Base-by-base conservation (phyloP, 2,113 vertebrate genomes). In the Melanostigma gelatinosum region DNA sequence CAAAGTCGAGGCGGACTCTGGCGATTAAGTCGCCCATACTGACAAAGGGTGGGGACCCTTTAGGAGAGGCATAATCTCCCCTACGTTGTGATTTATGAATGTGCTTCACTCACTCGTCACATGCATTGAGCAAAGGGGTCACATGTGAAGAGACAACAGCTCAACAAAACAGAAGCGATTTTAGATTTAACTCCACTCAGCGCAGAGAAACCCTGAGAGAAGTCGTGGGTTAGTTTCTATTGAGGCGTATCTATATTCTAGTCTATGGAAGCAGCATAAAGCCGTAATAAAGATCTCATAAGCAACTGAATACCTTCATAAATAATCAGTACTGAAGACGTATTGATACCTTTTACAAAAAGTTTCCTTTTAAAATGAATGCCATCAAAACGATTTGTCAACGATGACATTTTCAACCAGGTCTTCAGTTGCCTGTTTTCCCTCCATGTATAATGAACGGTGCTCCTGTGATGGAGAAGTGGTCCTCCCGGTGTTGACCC, bases 1-100 rank as follows among this genome's bases (percentile, higher is more conserved):
- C 85, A 92, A 89, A 92, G 87, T 86, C 70, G 32, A 84, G 70
- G 60, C 65, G 88, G 72, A 79, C 70, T 85, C 78, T 77, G 72
- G 70, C 72, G 67, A 80, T 82, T 64, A 74, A 11, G 74, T 12
- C 27, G 1, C 38, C 34, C 64, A 24, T 24, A 24, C 24, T 24
- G 24, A 24, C 24, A 24, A 24, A 24, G 24, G 24, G 24, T 24
- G 24, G 24, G 24, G 24, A 44, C 72, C 77, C 64, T 60, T 20
- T 46, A 77, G 64, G 57, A 84, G 62, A 57, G 66, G 32, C 82
- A 50, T 18, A 8, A 74, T 38, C 64, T 54, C 32, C 36, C 52
- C 36, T 75, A 2, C 46, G 10, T 81, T 72, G 78, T 83, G 72
- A 58, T 70, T 84, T 64, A 63, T 73, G 67, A 29, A 24, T 32